A percentile compares a stretch with the other conserved stretches of the same genome.
Evolutionary conservation across 2,113 vertebrate genomes (phyloP).

Genomic region (Ploceus nigricollis): DNA sequence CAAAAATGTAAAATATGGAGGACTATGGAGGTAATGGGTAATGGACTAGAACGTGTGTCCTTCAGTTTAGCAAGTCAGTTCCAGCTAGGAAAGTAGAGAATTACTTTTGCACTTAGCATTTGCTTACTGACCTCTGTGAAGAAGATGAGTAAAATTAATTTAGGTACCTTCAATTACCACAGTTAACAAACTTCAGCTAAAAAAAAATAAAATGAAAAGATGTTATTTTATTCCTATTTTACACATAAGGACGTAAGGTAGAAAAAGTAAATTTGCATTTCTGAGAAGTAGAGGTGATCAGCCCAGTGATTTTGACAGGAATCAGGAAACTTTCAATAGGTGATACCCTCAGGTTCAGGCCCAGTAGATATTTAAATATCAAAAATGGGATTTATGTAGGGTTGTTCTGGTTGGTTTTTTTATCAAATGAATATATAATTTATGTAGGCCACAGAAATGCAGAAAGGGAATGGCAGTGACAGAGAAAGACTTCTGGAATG

Average conservation of each 20-base stretch:
- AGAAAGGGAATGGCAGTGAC: not conserved
- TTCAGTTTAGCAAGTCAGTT: not conserved
- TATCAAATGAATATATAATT: not conserved
- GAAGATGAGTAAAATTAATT: not conserved
- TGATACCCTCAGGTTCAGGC: not conserved
- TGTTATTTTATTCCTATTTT: not conserved
- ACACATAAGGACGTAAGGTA: fast-evolving
- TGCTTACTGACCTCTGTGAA: not conserved
- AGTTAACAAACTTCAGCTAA: not conserved
- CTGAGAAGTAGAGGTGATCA: not conserved
- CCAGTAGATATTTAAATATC: not conserved
- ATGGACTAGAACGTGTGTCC: not conserved
- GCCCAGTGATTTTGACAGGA: not conserved
- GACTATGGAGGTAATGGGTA: not conserved
- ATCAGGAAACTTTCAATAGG: not conserved
- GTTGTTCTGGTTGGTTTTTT: not conserved
- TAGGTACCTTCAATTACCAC: not conserved
- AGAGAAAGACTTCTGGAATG: not conserved
- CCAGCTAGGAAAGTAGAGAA: not conserved
- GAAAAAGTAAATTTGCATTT: not conserved
- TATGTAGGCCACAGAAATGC: not conserved
- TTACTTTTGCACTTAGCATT: not conserved
- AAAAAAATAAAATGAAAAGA: not conserved
- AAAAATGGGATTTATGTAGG: not conserved
- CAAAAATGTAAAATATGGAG: slow-evolving; percentile 41